Conservation (phyloP, 2,888 invertebrate genomes). For the Chelonus formosanus region DNA sequence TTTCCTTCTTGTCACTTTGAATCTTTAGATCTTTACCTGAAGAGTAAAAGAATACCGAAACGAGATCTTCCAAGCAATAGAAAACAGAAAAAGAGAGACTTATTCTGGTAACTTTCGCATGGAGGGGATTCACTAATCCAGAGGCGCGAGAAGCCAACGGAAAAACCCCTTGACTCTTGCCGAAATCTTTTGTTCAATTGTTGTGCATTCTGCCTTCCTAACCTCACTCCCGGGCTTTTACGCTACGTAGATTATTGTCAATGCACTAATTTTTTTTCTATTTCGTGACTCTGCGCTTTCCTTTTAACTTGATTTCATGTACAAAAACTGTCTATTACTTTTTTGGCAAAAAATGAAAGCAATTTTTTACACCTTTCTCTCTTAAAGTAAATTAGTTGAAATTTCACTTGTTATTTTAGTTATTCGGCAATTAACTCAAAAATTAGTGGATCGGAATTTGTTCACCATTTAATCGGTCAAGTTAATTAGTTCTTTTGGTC, state of each 20-base stretch:
- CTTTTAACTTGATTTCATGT: too few species aligned
- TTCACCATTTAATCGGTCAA: too few species aligned
- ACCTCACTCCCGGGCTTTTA: conserved; percentile 17
- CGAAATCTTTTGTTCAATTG: conserved; percentile 31
- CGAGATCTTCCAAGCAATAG: conserved; percentile 3
- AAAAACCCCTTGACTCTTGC: conserved; percentile 47
- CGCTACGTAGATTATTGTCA: conserved; percentile 19
- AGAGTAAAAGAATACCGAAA: conserved; percentile 10
- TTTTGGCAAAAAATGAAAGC: too few species aligned
- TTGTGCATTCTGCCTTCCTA: conserved; percentile 13
- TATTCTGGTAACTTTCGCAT: background rate
- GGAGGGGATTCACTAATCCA: conserved; percentile 40
- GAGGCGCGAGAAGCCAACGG: conserved; percentile 45
- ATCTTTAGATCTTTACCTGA: conserved; percentile 16
- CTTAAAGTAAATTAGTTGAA: too few species aligned
- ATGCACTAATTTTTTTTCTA: conserved; percentile 18
- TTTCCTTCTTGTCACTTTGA: conserved; percentile 40
- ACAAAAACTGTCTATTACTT: too few species aligned
- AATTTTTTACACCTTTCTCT: too few species aligned
- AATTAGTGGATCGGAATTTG: too few species aligned
- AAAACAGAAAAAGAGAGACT: conserved; percentile 33
- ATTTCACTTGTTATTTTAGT: too few species aligned
- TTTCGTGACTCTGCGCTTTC: conserved; percentile 18
- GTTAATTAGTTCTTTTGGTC: too few species aligned
- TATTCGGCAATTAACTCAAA: too few species aligned